phyloP scores from a whole-genome alignment of 2,113 vertebrate species.

The Bos taurus region ARS-UCD2.0 NC_037352.1:31987001-31987500 shows the following conservation, averaged over 20 bases:
- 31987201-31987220: neutral
- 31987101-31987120: neutral
- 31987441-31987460: neutral
- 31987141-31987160: neutral
- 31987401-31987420: neutral
- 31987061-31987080: neutral
- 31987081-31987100: neutral
- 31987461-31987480: neutral
- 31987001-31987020: neutral
- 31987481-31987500: neutral
- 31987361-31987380: neutral
- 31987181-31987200: neutral
- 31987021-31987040: neutral
- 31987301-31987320: neutral
- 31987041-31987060: neutral
- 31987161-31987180: neutral
- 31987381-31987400: neutral
- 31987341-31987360: accelerated
- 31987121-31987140: neutral
- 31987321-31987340: neutral
- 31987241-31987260: neutral
- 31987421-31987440: neutral
- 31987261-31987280: neutral
- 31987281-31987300: neutral
- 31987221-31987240: neutral